Conservation (phyloP, 1,140 invertebrate genomes). For the Nasonia vitripennis region DNA sequence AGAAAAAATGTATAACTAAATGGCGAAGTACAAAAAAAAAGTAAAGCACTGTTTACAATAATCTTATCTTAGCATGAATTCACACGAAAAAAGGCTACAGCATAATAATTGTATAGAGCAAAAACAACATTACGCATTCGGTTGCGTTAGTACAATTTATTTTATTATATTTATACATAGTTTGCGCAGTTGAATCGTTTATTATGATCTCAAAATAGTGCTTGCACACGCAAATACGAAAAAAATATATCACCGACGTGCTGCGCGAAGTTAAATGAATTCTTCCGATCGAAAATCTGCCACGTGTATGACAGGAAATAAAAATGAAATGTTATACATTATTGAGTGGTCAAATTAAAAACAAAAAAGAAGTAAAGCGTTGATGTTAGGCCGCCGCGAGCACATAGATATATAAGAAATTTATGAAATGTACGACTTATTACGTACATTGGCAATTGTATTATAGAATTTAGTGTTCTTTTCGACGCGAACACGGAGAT, state of each 20-base stretch:
- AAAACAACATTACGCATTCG: not conserved
- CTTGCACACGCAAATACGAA: slow-evolving; percentile 4
- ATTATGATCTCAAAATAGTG: slow-evolving; percentile 43
- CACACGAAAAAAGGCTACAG: not conserved
- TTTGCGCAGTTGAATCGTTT: slow-evolving; percentile 20
- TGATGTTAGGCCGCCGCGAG: slow-evolving; percentile 17
- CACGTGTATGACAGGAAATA: not conserved
- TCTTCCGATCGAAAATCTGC: not conserved
- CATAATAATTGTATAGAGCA: not conserved
- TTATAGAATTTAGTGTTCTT: not conserved
- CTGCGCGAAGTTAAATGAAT: not conserved
- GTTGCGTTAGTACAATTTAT: not conserved
- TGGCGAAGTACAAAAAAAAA: slow-evolving; percentile 45
- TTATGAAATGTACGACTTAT: slow-evolving; percentile 2
- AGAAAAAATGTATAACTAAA: slow-evolving; percentile 18
- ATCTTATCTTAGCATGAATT: slow-evolving; percentile 24
- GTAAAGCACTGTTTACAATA: slow-evolving; percentile 24
- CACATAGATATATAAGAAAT: slow-evolving; percentile 37
- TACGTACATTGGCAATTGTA: not conserved
- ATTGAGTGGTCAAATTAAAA: not conserved
- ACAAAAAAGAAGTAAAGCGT: not conserved
- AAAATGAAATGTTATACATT: not conserved
- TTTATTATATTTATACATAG: slow-evolving; percentile 1
- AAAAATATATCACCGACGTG: not conserved
- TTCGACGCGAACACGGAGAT: not conserved